Conservation (phyloP, 2,113 vertebrate genomes). For the Argyrosomus japonicus region DNA sequence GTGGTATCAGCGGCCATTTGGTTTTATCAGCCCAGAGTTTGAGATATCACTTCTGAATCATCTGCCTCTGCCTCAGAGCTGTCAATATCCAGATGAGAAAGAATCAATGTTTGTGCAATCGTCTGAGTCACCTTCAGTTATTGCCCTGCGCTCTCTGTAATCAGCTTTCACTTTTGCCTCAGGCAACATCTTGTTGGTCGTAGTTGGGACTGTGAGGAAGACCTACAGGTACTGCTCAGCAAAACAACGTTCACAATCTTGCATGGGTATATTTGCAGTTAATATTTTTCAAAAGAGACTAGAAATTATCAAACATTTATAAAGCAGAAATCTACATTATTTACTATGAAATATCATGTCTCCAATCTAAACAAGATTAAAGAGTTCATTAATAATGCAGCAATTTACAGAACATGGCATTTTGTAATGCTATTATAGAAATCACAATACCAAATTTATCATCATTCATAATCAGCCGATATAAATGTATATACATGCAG, state of each 20-base stretch:
- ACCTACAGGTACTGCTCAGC: not conserved
- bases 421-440: not conserved
- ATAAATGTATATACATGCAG: not conserved
- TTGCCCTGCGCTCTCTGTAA: not conserved
- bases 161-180: not conserved
- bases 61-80: not conserved
- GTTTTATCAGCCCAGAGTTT: not conserved
- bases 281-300: not conserved
- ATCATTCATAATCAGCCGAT: not conserved
- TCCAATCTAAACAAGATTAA: not conserved
- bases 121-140: not conserved
- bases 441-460: not conserved
- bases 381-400: not conserved
- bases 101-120: not conserved
- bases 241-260: not conserved
- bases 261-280: not conserved
- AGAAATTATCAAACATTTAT: not conserved
- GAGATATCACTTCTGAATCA: not conserved
- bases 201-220: not conserved
- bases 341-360: not conserved
- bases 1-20: not conserved
- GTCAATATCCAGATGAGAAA: constrained; percentile 4
- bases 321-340: not conserved
- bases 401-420: not conserved
- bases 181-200: not conserved